phyloP scores from a whole-genome alignment of 1,140 invertebrate species.

The Meteorus sp. region DNA sequence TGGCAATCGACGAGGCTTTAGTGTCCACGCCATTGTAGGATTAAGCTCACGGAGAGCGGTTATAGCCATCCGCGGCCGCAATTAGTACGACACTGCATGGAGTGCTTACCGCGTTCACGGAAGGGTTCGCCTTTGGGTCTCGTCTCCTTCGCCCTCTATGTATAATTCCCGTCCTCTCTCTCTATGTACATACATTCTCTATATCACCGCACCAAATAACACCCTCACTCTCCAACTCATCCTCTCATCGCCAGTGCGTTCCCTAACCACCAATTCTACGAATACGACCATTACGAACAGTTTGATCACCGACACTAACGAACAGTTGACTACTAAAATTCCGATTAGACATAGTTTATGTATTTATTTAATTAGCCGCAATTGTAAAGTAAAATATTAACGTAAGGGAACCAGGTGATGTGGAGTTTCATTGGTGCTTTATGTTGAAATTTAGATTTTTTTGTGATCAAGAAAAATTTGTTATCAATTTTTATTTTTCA shows the following conservation, averaged over 20 bases:
- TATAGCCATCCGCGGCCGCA: slow-evolving; percentile 56
- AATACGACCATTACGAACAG: slow-evolving; percentile 37
- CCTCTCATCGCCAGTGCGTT: no score
- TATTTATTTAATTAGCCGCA: slow-evolving; percentile 13
- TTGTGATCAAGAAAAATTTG: no score
- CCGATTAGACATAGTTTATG: slow-evolving; percentile 21
- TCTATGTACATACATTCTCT: neutral
- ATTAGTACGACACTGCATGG: slow-evolving; percentile 56
- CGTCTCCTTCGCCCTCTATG: slow-evolving; percentile 22
- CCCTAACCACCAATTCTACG: slow-evolving; percentile 6
- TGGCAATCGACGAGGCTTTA: neutral
- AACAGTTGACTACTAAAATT: slow-evolving; percentile 39
- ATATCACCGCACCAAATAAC: no score
- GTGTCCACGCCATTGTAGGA: slow-evolving; percentile 46
- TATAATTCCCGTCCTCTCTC: neutral
- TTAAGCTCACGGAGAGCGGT: slow-evolving; percentile 53
- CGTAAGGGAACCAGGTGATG: no score
- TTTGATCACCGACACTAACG: slow-evolving; percentile 44
- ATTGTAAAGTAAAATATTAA: no score
- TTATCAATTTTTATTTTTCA: no score
- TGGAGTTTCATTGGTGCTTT: no score
- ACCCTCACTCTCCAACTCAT: no score
- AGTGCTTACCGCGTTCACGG: slow-evolving; percentile 49
- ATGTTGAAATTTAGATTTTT: no score
- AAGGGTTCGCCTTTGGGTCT: slow-evolving; percentile 30